Conservation (phyloP, 1,140 invertebrate species). For the Drosophila kurseongensis region DNA sequence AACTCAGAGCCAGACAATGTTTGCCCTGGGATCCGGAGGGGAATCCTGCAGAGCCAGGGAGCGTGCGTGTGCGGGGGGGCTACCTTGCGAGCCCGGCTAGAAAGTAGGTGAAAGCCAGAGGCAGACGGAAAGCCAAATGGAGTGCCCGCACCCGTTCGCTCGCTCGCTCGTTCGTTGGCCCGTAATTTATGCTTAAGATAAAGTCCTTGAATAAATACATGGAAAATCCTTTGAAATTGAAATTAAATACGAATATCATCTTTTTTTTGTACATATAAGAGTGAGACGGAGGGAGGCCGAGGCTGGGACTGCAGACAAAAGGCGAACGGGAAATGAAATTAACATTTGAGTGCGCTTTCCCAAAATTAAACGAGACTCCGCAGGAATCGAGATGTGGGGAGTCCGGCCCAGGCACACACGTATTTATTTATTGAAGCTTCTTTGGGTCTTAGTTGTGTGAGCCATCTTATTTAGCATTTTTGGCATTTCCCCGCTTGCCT, state of each 20-base stretch:
- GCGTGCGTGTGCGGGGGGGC: conserved; percentile 28
- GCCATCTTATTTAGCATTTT: conserved; percentile 62
- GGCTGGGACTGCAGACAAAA: conserved; percentile 65
- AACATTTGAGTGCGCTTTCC: conserved; percentile 77
- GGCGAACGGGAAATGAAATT: conserved; percentile 78
- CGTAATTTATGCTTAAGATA: conserved; percentile 84
- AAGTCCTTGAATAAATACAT: conserved; percentile 84
- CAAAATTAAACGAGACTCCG: conserved; percentile 72
- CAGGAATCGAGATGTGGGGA: conserved; percentile 6
- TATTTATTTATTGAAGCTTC: conserved; percentile 73
- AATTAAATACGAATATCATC: conserved; percentile 84
- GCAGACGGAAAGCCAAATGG: conserved; percentile 59
- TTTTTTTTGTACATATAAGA: conserved; percentile 60
- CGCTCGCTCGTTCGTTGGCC: conserved; percentile 70
- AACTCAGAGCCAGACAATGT: conserved; percentile 64
- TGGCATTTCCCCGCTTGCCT: conserved; percentile 34
- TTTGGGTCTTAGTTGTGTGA: conserved; percentile 54
- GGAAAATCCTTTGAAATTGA: conserved; percentile 84
- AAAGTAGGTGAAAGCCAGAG: conserved; percentile 75
- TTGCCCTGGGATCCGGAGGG: conserved; percentile 45
- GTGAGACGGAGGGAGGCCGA: conserved; percentile 20
- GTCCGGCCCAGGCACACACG: conserved; percentile 13
- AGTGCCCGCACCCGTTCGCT: conserved; percentile 60
- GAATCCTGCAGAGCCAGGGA: conserved; percentile 24
- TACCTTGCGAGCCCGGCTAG: conserved; percentile 65